phyloP scores from a whole-genome alignment of 2,888 invertebrate species.

The Balanococcus diminutus region DNA sequence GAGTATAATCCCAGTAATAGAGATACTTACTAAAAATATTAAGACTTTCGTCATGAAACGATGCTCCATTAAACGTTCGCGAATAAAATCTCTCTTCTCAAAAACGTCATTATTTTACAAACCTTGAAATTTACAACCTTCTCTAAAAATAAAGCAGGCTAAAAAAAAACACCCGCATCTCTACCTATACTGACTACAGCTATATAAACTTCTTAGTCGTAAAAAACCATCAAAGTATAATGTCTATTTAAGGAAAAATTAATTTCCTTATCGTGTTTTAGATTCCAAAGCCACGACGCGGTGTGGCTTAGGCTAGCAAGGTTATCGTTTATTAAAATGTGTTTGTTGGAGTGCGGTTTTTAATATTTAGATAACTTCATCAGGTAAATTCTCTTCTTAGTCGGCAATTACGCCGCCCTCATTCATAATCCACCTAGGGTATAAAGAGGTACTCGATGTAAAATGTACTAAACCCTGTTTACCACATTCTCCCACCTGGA shows the following conservation, averaged over 20 bases:
- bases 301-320: no score
- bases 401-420: background rate
- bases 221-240: background rate
- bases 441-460: background rate
- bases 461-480: background rate
- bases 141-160: background rate
- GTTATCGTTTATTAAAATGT: conserved; percentile 18
- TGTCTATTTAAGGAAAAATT: conserved; percentile 9
- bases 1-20: background rate
- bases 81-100: background rate
- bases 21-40: background rate
- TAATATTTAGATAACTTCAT: conserved; percentile 34
- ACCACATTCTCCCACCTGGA: background rate
- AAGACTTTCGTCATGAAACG: background rate
- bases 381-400: conserved; percentile 1
- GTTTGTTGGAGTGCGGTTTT: conserved; percentile 26
- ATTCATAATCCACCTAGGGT: no score
- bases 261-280: background rate
- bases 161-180: background rate
- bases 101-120: background rate
- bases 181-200: no score
- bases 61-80: background rate
- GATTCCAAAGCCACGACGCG: background rate
- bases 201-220: background rate
- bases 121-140: background rate